Percentiles rank a stretch among this genome's conserved stretches.
phyloP scores from a whole-genome alignment of 2,888 invertebrate genomes.

The Protonemura montana region DNA sequence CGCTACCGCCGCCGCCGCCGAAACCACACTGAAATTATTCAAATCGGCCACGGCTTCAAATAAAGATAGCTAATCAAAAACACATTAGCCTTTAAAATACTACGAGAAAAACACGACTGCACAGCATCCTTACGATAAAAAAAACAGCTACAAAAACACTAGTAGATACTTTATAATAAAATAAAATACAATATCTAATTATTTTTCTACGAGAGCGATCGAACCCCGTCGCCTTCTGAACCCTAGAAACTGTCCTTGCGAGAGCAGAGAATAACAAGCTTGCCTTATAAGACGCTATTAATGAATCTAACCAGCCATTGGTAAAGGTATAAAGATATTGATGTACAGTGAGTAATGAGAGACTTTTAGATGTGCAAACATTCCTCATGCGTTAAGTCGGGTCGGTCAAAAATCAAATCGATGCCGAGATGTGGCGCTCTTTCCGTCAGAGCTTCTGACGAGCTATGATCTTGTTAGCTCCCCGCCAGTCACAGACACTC shows the following conservation, averaged over 20 bases:
- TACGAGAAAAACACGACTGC: constrained; percentile 19
- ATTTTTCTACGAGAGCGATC: not conserved
- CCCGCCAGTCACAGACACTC: too few relatives aligned
- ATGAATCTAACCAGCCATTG: too few relatives aligned
- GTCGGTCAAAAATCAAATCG: too few relatives aligned
- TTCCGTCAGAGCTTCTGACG: too few relatives aligned
- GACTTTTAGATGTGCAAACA: too few relatives aligned
- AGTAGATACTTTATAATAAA: not conserved
- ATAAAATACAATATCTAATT: constrained; percentile 13
- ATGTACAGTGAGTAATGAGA: too few relatives aligned
- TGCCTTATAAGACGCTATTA: too few relatives aligned
- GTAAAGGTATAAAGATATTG: too few relatives aligned
- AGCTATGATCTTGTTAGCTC: not conserved
- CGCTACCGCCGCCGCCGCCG: not conserved
- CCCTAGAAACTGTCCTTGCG: too few relatives aligned
- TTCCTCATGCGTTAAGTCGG: too few relatives aligned
- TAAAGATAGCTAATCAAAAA: constrained; percentile 33
- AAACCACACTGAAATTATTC: constrained; percentile 15
- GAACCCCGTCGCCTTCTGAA: not conserved
- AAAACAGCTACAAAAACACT: constrained; percentile 13
- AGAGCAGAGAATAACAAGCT: too few relatives aligned
- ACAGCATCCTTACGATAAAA: not conserved
- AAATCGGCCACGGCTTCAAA: constrained; percentile 22
- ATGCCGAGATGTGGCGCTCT: too few relatives aligned
- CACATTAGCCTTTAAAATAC: constrained; percentile 36